phyloP scores from a whole-genome alignment of 2,888 invertebrate genomes.

The Dione juno region DNA sequence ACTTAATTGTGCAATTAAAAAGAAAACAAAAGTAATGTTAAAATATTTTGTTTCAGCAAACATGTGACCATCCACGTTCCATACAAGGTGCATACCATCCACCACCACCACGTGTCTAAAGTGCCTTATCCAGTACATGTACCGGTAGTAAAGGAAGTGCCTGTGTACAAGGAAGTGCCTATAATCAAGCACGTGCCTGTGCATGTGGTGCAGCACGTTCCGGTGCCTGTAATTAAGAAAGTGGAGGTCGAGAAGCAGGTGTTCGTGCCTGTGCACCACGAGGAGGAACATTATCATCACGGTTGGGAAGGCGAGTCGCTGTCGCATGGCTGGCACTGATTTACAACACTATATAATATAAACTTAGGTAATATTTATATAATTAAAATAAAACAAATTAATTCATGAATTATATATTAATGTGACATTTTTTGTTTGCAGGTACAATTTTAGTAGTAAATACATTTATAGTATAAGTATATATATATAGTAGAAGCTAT shows the following conservation, averaged over 20 bases:
- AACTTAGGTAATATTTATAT: conserved; percentile 57
- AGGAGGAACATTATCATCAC: conserved; percentile 61
- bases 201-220: conserved; percentile 70
- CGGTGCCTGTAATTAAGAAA: conserved; percentile 68
- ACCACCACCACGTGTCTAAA: conserved; percentile 78
- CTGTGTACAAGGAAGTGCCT: conserved; percentile 76
- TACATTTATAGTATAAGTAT: conserved; percentile 9
- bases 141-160: conserved; percentile 74
- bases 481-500: background rate
- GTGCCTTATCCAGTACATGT: conserved; percentile 72
- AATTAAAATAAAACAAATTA: background rate
- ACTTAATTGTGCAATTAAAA: background rate
- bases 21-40: background rate
- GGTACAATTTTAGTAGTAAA: conserved; percentile 39
- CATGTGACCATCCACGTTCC: conserved; percentile 79
- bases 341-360: conserved; percentile 45
- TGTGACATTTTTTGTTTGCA: conserved; percentile 30
- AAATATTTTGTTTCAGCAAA: conserved; percentile 57
- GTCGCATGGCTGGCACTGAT: conserved; percentile 81
- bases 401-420: background rate
- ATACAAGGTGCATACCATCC: conserved; percentile 77
- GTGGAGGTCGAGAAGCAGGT: conserved; percentile 76
- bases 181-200: conserved; percentile 73
- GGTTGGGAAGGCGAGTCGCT: conserved; percentile 77
- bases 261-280: conserved; percentile 65